These are phyloP conservation scores for Trididemnum clinides DNA, from an alignment of 23 tunicate genomes.

Conservation along the genomic window DNA sequence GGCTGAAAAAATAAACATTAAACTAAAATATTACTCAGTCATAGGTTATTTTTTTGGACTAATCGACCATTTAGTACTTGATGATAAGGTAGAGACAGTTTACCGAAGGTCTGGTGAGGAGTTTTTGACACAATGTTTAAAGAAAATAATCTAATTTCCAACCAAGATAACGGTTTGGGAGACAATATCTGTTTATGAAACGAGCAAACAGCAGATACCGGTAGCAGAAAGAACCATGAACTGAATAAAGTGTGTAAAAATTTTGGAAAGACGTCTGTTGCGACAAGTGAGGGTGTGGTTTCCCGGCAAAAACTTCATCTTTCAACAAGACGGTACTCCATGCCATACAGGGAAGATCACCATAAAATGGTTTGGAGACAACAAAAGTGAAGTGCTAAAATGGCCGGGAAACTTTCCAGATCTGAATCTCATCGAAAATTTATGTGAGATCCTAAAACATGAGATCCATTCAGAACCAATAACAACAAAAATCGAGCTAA, in stretches of 20 bases:
- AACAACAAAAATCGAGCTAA: slow-evolving; percentile 2
- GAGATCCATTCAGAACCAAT: neutral
- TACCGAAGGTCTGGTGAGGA: neutral
- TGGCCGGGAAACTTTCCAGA: neutral
- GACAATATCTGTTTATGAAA: too few relatives aligned
- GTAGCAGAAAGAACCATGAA: neutral
- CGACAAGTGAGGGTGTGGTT: neutral
- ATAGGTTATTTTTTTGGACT: too few relatives aligned
- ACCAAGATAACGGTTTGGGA: too few relatives aligned
- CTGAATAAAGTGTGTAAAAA: neutral
- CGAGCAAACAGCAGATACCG: too few relatives aligned
- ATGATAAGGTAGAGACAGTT: neutral
- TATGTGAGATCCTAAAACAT: neutral
- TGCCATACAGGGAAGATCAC: neutral
- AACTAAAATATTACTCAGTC: too few relatives aligned
- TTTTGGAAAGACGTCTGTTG: neutral
- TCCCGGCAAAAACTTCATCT: neutral
- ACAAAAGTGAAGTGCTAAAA: neutral
- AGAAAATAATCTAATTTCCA: neutral
- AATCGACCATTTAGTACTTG: too few relatives aligned
- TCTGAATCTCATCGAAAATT: neutral
- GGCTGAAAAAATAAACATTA: too few relatives aligned
- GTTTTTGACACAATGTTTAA: neutral
- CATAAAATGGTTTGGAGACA: neutral
- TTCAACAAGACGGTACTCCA: slow-evolving; percentile 1